Evolutionary conservation across 2,113 vertebrate genomes (phyloP).

Genomic region (Pluvianellus socialis): DNA sequence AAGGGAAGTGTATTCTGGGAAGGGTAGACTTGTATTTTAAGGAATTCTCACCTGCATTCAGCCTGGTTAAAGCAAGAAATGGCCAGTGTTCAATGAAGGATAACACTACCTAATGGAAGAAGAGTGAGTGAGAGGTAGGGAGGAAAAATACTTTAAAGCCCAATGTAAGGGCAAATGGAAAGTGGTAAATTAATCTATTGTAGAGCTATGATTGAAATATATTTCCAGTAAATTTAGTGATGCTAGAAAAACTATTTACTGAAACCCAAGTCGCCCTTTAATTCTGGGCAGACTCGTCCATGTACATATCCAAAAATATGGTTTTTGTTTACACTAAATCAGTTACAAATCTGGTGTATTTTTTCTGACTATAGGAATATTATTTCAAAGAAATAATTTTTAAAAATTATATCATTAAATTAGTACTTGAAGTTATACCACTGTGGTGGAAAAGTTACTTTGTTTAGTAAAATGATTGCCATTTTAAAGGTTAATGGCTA

Average conservation of each 20-base stretch:
- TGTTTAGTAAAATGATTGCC: constrained; percentile 57
- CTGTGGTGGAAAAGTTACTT: constrained; percentile 67
- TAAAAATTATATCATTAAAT: constrained; percentile 72
- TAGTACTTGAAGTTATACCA: constrained; percentile 80
- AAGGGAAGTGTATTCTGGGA: not conserved
- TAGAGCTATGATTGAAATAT: constrained; percentile 44
- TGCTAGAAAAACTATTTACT: constrained; percentile 33
- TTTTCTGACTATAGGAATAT: constrained; percentile 81
- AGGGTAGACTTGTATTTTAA: not conserved
- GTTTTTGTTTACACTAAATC: constrained; percentile 74
- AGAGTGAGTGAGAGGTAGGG: constrained; percentile 6
- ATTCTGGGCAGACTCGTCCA: constrained; percentile 58
- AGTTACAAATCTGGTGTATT: constrained; percentile 75
- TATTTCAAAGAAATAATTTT: constrained; percentile 81
- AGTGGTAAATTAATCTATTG: constrained; percentile 51
- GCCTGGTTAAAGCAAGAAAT: not conserved
- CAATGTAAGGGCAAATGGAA: not conserved
- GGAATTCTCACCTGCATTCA: not conserved
- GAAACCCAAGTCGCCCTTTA: constrained; percentile 65
- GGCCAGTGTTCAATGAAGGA: constrained; percentile 38
- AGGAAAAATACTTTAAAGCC: constrained; percentile 51
- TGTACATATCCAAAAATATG: constrained; percentile 70
- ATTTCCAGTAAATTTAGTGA: constrained; percentile 38
- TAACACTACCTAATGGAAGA: constrained; percentile 28
- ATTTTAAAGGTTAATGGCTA: constrained; percentile 75